phyloP scores from a whole-genome alignment of 2,113 vertebrate species.

The Mirounga angustirostris region DNA sequence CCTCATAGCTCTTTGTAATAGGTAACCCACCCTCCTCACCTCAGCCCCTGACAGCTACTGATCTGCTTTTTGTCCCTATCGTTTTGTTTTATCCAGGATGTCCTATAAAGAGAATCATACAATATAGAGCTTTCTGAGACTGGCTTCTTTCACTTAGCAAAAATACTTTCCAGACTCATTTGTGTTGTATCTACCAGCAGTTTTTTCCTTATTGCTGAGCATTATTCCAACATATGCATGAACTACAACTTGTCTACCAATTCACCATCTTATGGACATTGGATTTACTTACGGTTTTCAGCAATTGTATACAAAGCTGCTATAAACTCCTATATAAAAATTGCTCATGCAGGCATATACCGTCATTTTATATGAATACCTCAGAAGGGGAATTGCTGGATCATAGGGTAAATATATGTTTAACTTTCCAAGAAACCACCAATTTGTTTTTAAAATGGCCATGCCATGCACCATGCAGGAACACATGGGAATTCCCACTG shows the following conservation, averaged over 20 bases:
- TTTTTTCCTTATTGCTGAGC: background rate
- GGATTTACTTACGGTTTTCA: background rate
- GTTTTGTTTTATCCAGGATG: background rate
- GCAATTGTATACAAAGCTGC: background rate
- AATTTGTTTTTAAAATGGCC: background rate
- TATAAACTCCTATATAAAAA: background rate
- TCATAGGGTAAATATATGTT: background rate
- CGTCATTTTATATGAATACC: conserved; percentile 33
- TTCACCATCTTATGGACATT: background rate
- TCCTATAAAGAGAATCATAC: background rate
- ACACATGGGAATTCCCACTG: background rate
- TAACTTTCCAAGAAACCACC: conserved; percentile 20
- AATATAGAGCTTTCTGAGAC: background rate
- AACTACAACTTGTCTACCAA: background rate
- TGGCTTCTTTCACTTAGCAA: background rate
- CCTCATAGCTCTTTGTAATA: background rate
- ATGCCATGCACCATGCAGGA: background rate
- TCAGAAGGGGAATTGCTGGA: background rate
- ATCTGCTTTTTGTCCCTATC: background rate
- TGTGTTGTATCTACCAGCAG: background rate
- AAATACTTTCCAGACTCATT: background rate
- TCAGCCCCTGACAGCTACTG: background rate
- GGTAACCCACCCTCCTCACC: background rate
- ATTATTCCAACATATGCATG: background rate
- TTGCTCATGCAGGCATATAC: background rate